Percentiles rank a stretch among this genome's conserved stretches.
These are phyloP conservation scores for Pogonomyrmex californicus DNA, from an alignment of 1,140 invertebrate genomes.

Conservation along the genomic window DNA sequence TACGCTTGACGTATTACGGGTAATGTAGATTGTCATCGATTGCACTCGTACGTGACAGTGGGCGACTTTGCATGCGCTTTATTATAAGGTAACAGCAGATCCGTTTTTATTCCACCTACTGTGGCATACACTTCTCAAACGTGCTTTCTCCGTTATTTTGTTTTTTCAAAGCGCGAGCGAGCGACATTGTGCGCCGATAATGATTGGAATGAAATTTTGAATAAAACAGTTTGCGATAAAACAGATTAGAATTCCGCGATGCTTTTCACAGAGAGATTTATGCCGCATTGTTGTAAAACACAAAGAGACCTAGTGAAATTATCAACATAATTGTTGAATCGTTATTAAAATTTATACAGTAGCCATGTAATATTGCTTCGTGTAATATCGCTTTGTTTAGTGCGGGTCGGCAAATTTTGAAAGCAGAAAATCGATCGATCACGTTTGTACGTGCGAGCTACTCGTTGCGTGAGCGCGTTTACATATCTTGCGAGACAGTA, in stretches of 20 bases:
- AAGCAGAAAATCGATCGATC: neutral
- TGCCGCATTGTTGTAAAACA: neutral
- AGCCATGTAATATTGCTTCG: neutral
- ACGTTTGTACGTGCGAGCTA: neutral
- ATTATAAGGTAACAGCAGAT: conserved; percentile 19
- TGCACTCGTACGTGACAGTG: conserved; percentile 1
- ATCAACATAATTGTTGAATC: neutral
- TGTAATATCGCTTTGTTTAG: neutral
- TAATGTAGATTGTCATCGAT: conserved; percentile 44
- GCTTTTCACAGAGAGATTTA: neutral
- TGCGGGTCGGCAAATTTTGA: neutral
- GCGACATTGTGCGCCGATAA: neutral
- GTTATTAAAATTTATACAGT: neutral
- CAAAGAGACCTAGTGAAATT: neutral
- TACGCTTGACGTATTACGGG: neutral
- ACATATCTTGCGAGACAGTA: conserved; percentile 24
- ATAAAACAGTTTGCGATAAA: neutral
- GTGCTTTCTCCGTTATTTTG: neutral
- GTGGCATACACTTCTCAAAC: neutral
- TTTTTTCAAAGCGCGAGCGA: neutral
- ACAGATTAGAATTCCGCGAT: neutral
- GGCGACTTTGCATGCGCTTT: conserved; percentile 12
- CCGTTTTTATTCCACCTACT: neutral
- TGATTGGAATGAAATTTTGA: neutral
- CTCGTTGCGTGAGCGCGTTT: conserved; percentile 31